Evolutionary conservation across 2,888 invertebrate species (phyloP).

Genomic region (Nomada fabriciana): DNA sequence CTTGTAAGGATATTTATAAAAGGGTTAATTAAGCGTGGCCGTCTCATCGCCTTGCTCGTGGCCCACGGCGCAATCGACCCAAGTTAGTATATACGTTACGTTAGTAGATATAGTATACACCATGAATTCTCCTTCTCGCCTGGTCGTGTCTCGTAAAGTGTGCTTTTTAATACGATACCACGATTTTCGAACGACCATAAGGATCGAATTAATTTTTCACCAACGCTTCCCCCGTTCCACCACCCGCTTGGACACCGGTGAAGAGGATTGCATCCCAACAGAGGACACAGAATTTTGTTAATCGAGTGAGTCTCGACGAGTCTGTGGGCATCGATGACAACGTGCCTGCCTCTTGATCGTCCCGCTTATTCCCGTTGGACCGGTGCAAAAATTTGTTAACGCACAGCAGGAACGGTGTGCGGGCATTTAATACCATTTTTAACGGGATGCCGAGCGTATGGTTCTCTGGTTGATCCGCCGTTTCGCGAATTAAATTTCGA

Average conservation of each 20-base stretch:
- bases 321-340: slow-evolving; percentile 6
- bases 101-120: no score
- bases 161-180: slow-evolving; percentile 44
- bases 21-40: slow-evolving; percentile 77
- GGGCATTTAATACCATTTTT: not conserved
- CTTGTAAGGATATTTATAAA: slow-evolving; percentile 80
- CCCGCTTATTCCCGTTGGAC: slow-evolving; percentile 1
- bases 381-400: slow-evolving; percentile 2
- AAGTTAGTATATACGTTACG: not conserved
- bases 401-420: not conserved
- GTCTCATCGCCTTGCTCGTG: slow-evolving; percentile 56
- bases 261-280: no score
- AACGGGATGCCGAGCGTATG: not conserved
- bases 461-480: not conserved
- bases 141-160: slow-evolving; percentile 51
- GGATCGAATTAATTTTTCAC: slow-evolving; percentile 43
- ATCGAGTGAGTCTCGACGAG: not conserved
- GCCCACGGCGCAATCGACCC: slow-evolving; percentile 51
- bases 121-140: slow-evolving; percentile 43
- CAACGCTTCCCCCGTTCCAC: not conserved
- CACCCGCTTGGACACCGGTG: not conserved
- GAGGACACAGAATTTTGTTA: slow-evolving; percentile 13
- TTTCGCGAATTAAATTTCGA: slow-evolving; percentile 3
- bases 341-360: slow-evolving; percentile 4
- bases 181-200: slow-evolving; percentile 30